phyloP scores from a whole-genome alignment of 2,888 invertebrate genomes.

The Resseliella maxima region DNA sequence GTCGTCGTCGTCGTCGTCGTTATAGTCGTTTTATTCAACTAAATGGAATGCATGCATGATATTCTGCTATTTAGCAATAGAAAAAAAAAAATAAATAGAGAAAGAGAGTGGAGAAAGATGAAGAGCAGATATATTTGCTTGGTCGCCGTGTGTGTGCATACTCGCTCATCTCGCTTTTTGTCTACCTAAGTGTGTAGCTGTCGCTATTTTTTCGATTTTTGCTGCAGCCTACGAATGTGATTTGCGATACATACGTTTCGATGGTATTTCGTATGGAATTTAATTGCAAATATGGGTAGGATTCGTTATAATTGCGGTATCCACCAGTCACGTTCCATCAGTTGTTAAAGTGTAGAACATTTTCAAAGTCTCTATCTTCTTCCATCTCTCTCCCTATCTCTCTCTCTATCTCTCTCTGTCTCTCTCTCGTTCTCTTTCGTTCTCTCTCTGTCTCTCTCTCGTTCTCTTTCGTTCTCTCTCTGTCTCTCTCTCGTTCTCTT shows the following conservation, averaged over 20 bases:
- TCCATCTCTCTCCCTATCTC: not conserved
- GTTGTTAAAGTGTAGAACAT: constrained; percentile 53
- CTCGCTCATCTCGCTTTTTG: not conserved
- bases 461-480: too few species aligned
- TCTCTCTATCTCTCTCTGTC: too few species aligned
- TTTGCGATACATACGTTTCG: constrained; percentile 48
- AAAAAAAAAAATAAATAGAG: not conserved
- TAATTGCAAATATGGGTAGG: constrained; percentile 54
- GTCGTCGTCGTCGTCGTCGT: not conserved
- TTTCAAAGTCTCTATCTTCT: not conserved
- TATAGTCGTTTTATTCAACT: not conserved
- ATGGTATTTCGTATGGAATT: constrained; percentile 48
- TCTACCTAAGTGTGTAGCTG: not conserved
- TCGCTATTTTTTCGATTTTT: not conserved
- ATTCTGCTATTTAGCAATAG: not conserved
- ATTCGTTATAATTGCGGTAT: constrained; percentile 55
- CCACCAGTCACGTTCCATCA: constrained; percentile 33
- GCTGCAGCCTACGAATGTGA: constrained; percentile 49
- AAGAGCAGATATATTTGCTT: not conserved
- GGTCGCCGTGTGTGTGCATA: not conserved
- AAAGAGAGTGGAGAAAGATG: too few species aligned
- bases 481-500: not conserved
- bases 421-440: not conserved
- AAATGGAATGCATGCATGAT: not conserved
- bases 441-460: not conserved